phyloP scores from a whole-genome alignment of 2,888 invertebrate species.

The Ceriagrion tenellum region DNA sequence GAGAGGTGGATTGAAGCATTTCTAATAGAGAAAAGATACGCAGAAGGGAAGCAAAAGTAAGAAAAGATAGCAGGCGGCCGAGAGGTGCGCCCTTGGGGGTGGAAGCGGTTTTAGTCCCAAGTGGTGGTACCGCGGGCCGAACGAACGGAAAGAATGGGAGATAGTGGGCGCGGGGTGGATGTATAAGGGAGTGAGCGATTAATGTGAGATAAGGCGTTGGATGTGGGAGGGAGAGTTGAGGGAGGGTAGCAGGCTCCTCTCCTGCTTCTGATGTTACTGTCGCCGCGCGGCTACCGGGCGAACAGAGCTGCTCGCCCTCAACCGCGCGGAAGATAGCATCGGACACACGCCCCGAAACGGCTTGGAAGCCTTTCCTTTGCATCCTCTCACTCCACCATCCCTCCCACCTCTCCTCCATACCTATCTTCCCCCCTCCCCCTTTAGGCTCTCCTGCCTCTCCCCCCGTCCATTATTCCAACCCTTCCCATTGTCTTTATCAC shows the following conservation, averaged over 20 bases:
- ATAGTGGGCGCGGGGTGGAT: neutral
- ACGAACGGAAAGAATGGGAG: constrained; percentile 2
- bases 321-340: constrained; percentile 38
- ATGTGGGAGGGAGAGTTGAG: neutral
- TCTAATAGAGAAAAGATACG: neutral
- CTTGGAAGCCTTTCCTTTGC: neutral
- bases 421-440: neutral
- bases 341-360: constrained; percentile 62
- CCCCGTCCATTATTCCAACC: neutral
- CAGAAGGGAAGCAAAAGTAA: neutral
- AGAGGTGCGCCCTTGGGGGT: neutral
- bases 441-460: neutral
- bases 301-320: constrained; percentile 45
- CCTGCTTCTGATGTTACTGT: constrained; percentile 30
- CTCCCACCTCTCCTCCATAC: neutral
- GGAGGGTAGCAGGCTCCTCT: neutral
- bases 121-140: neutral
- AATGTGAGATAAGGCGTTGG: neutral
- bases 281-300: constrained; percentile 61
- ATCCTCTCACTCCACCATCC: neutral
- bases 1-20: no score
- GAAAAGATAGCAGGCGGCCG: neutral
- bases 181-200: constrained; percentile 31
- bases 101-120: neutral
- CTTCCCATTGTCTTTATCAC: constrained; percentile 8